These are phyloP conservation scores for Drosophila mauritiana DNA, from an alignment of 1,140 invertebrate genomes.

Conservation along the genomic window DNA sequence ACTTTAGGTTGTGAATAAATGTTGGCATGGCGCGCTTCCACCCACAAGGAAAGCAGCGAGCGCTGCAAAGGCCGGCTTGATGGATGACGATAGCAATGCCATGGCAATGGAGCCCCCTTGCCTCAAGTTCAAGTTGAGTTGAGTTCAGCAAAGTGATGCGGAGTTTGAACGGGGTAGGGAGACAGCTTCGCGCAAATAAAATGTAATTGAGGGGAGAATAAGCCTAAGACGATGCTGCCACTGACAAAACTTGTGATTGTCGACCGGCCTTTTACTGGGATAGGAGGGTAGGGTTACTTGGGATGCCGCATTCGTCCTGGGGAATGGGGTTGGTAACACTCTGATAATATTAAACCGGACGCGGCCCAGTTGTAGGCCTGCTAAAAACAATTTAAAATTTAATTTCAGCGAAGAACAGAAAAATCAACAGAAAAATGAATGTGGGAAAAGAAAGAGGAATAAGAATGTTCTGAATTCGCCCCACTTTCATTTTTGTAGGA, in stretches of 20 bases:
- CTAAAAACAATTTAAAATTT: slow-evolving; percentile 73
- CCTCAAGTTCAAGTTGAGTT: slow-evolving; percentile 18
- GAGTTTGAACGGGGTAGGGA: slow-evolving; percentile 1
- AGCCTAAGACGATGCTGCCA: slow-evolving; percentile 42
- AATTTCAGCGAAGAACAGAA: slow-evolving; percentile 65
- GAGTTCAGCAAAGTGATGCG: not conserved
- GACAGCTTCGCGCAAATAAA: slow-evolving; percentile 70
- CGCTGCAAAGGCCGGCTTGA: slow-evolving; percentile 41
- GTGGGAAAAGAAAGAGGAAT: slow-evolving; percentile 20
- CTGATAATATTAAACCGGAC: slow-evolving; percentile 44
- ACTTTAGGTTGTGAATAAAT: slow-evolving; percentile 55
- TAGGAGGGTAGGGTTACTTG: slow-evolving; percentile 11
- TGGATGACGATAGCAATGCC: slow-evolving; percentile 52
- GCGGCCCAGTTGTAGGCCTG: slow-evolving; percentile 26
- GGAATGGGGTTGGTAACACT: slow-evolving; percentile 14
- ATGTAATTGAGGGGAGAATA: slow-evolving; percentile 73
- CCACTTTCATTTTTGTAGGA: slow-evolving; percentile 7
- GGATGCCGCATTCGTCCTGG: not conserved
- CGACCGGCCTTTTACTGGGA: slow-evolving; percentile 7
- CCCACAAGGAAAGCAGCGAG: slow-evolving; percentile 24
- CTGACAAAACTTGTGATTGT: slow-evolving; percentile 26
- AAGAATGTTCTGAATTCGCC: slow-evolving; percentile 14
- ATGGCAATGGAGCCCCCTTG: slow-evolving; percentile 50
- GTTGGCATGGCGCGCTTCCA: slow-evolving; percentile 63
- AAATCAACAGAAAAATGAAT: slow-evolving; percentile 65